Conservation (phyloP, 2,797 vertebrate species). For the Gymnopithys bicolor region DNA sequence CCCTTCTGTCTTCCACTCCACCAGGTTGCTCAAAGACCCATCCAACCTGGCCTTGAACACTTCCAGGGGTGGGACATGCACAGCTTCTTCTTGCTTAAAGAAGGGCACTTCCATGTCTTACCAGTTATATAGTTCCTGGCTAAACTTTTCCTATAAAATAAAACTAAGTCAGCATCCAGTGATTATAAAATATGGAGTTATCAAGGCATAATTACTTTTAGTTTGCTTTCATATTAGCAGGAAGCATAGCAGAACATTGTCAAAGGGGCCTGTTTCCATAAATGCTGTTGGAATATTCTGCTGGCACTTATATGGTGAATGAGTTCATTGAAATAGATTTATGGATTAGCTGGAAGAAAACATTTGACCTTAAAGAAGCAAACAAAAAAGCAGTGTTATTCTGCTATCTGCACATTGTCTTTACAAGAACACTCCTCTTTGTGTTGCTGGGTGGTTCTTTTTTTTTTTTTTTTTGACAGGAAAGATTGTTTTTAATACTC, state of each 20-base stretch:
- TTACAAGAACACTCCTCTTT: constrained; percentile 19
- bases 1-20: rapidly evolving
- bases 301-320: neutral
- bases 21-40: neutral
- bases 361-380: neutral
- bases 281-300: neutral
- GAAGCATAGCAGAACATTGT: neutral
- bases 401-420: constrained; percentile 18
- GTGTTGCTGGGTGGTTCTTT: constrained; percentile 56
- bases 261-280: neutral
- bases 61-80: neutral
- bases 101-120: neutral
- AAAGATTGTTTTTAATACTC: constrained; percentile 26
- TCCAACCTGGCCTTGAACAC: neutral
- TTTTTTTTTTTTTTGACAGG: neutral
- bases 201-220: neutral
- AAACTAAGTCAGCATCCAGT: neutral
- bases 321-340: constrained; percentile 1
- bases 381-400: constrained; percentile 18
- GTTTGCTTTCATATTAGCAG: neutral
- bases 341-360: neutral
- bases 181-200: neutral
- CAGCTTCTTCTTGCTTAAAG: neutral
- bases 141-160: neutral
- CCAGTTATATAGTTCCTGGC: rapidly evolving